Conservation (phyloP, 2,888 invertebrate genomes). For the Bruchidius siliquastri region DNA sequence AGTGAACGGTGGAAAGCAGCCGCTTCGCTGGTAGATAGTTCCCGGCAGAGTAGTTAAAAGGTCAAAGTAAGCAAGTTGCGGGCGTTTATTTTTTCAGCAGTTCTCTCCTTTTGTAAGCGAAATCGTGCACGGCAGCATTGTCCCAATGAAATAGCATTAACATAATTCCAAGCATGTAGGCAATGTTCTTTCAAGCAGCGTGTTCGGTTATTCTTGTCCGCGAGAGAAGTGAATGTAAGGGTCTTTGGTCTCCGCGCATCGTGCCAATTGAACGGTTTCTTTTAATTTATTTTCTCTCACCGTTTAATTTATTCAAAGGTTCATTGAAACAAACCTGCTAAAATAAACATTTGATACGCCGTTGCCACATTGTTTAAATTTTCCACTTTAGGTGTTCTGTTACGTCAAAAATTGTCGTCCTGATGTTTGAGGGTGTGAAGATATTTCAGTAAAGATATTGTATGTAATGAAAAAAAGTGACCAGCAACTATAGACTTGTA, state of each 20-base stretch:
- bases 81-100: background rate
- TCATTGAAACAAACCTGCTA: conserved; percentile 39
- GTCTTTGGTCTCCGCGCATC: conserved; percentile 28
- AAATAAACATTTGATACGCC: conserved; percentile 17
- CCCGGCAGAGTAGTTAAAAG: background rate
- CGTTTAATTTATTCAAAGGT: conserved; percentile 41
- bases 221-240: conserved; percentile 29
- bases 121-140: background rate
- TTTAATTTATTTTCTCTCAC: background rate
- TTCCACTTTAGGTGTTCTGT: background rate
- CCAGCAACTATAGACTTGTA: no score
- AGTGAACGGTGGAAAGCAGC: background rate
- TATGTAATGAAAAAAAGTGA: no score
- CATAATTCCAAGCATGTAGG: conserved; percentile 36
- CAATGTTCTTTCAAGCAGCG: conserved; percentile 35
- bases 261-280: conserved; percentile 38
- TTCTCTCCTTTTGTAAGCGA: background rate
- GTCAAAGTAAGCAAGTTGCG: background rate
- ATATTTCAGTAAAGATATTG: no score
- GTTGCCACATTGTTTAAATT: background rate
- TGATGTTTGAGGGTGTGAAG: no score
- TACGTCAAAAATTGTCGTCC: no score
- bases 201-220: conserved; percentile 28
- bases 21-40: background rate
- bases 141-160: conserved; percentile 22